Percentiles rank a stretch among this genome's conserved stretches.
phyloP scores from a whole-genome alignment of 1,140 invertebrate genomes.

The Drosophila athabasca region DNA sequence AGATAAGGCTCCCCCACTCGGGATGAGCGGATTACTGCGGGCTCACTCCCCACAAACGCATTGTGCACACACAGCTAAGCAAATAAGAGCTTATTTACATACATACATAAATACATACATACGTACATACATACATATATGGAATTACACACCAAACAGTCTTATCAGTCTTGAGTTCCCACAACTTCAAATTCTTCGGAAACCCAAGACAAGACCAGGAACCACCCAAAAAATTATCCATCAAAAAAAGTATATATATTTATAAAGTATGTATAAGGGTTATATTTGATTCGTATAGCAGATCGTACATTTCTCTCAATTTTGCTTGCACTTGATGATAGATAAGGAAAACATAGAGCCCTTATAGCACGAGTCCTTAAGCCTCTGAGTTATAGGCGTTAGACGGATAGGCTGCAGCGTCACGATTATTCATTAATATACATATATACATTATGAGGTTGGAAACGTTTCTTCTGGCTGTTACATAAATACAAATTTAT shows the following conservation, averaged over 20 bases:
- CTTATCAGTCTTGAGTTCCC: conserved; percentile 36
- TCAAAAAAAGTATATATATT: conserved; percentile 31
- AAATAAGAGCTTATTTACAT: conserved; percentile 15
- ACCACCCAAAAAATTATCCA: conserved; percentile 37
- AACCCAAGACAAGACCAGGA: conserved; percentile 21
- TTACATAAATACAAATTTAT: too few species aligned
- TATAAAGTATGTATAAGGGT: background rate
- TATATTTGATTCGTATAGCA: too few species aligned
- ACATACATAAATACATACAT: background rate
- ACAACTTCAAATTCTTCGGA: conserved; percentile 16
- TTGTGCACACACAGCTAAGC: conserved; percentile 42
- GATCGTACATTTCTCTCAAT: too few species aligned
- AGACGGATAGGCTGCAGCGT: too few species aligned
- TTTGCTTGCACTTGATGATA: too few species aligned
- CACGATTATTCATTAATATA: too few species aligned
- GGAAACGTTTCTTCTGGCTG: too few species aligned
- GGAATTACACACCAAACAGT: conserved; percentile 16
- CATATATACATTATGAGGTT: too few species aligned
- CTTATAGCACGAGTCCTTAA: too few species aligned
- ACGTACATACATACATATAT: conserved; percentile 3
- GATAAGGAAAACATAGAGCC: too few species aligned
- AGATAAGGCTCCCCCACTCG: conserved; percentile 36
- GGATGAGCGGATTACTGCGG: conserved; percentile 10
- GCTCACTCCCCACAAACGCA: background rate
- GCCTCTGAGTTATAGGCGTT: too few species aligned